Evolutionary conservation across 2,113 vertebrate species (phyloP), one percentile per base, ranked within the genome.

Genomic region (Siphamia tubifer): DNA sequence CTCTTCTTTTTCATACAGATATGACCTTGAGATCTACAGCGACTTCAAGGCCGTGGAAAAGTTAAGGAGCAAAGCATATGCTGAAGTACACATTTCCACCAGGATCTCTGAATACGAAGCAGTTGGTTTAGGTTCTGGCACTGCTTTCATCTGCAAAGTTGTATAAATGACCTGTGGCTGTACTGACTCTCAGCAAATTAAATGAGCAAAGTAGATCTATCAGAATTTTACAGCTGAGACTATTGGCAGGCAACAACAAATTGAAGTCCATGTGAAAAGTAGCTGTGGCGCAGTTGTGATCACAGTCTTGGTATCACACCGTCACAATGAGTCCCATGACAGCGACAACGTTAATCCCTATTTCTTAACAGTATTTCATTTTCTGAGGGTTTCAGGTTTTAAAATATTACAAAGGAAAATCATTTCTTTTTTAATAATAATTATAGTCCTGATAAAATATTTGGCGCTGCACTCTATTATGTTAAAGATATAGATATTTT

Each of bases 401-500:
- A 20, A 31, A 44, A 54, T 45, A 68, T 58, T 42, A 43, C 11
- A 40, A 64, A 48, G 47, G 19, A n/a, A 31, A 58, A 30, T 51
- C 16, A 52, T 25, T 34, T 16, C 15, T 52, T 68, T 61, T 48
- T 27, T 17, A 15, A 30, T 9, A 24, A 61, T 79, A 72, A 77
- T 77, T 74, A 79, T 43, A 38, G 56, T 55, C 9, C 28, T 60
- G 56, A 65, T 28, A n/a, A n/a, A n/a, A n/a, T n/a, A n/a, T n/a
- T 71, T 62, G 69, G 57, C 66, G 77, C 73, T 45, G 1, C 19
- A 27, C 57, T 68, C 64, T 13, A 36, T 35, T n/a, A n/a, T n/a
- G n/a, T n/a, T n/a, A n/a, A n/a, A n/a, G n/a, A n/a, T n/a, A 53
- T 34, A 81, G 54, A 74, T 47, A 72, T 28, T 79, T 80, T 53